A percentile compares a stretch with the other conserved stretches of the same genome.
Conservation (phyloP, 2,113 vertebrate species). For the Holacanthus passer region DNA sequence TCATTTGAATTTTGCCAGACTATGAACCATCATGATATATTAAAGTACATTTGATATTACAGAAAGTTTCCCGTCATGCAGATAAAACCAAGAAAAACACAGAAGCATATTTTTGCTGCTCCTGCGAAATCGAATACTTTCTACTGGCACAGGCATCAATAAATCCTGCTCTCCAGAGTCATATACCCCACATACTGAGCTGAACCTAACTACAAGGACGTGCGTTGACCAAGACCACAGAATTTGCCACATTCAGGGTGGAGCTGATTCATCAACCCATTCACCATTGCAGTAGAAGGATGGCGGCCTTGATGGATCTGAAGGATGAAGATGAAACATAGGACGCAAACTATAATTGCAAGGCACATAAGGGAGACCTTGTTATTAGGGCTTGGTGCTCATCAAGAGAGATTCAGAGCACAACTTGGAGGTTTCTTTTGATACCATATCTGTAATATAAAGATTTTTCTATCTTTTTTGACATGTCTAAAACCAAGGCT, state of each 20-base stretch:
- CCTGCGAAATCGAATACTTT: neutral
- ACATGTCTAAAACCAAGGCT: neutral
- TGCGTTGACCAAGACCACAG: conserved; percentile 53
- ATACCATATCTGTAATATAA: conserved; percentile 42
- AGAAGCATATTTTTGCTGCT: neutral
- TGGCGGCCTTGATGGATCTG: conserved; percentile 44
- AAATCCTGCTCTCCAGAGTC: conserved; percentile 6
- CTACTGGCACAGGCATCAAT: conserved; percentile 7
- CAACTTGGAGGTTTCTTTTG: conserved; percentile 38
- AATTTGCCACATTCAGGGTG: conserved; percentile 50
- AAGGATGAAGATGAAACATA: conserved; percentile 58
- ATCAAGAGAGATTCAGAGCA: conserved; percentile 14
- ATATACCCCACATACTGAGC: conserved; percentile 7
- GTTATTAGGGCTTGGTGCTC: conserved; percentile 61
- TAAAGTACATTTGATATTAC: neutral
- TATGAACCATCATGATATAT: neutral
- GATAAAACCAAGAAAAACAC: conserved; percentile 13
- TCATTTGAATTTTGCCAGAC: neutral
- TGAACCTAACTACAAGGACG: conserved; percentile 59
- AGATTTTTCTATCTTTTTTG: neutral
- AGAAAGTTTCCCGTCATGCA: neutral
- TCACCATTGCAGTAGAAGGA: conserved; percentile 15
- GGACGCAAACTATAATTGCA: conserved; percentile 57
- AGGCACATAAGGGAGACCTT: conserved; percentile 51
- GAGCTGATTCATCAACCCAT: conserved; percentile 59